A percentile compares a stretch with the other conserved stretches of the same genome.
These are phyloP conservation scores for Gymnothorax reevesii DNA, from an alignment of 2,797 vertebrate genomes.

Conservation along the genomic window DNA sequence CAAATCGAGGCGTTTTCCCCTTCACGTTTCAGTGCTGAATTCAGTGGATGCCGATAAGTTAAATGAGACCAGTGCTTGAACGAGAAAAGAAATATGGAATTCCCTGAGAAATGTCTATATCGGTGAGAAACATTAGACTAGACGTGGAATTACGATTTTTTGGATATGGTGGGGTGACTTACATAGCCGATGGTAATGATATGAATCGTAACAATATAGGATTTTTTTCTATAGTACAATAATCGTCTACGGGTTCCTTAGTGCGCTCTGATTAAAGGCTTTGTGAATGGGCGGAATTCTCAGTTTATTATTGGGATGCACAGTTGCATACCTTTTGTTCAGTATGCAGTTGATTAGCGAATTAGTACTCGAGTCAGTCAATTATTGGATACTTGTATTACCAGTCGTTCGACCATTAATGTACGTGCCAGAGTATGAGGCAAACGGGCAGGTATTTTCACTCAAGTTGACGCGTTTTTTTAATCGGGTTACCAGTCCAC, in stretches of 20 bases:
- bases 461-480: slow-evolving; percentile 16
- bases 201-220: neutral
- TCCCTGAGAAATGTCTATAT: slow-evolving; percentile 32
- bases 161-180: neutral
- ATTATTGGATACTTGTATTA: too few species aligned
- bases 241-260: neutral
- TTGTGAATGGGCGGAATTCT: neutral
- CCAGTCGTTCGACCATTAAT: neutral
- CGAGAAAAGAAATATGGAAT: slow-evolving; percentile 29
- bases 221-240: neutral
- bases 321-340: neutral
- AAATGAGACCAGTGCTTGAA: slow-evolving; percentile 20
- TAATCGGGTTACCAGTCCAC: slow-evolving; percentile 57
- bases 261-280: neutral
- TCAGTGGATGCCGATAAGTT: slow-evolving; percentile 20
- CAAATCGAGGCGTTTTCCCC: slow-evolving; percentile 51
- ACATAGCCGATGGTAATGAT: neutral
- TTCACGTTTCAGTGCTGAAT: neutral
- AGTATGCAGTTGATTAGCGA: neutral
- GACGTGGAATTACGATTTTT: slow-evolving; percentile 23
- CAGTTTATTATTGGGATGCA: neutral
- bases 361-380: neutral
- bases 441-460: neutral
- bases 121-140: neutral
- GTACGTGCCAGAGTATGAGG: neutral